Evolutionary conservation across 2,797 vertebrate species (phyloP).

Genomic region (Remorina albescens): DNA sequence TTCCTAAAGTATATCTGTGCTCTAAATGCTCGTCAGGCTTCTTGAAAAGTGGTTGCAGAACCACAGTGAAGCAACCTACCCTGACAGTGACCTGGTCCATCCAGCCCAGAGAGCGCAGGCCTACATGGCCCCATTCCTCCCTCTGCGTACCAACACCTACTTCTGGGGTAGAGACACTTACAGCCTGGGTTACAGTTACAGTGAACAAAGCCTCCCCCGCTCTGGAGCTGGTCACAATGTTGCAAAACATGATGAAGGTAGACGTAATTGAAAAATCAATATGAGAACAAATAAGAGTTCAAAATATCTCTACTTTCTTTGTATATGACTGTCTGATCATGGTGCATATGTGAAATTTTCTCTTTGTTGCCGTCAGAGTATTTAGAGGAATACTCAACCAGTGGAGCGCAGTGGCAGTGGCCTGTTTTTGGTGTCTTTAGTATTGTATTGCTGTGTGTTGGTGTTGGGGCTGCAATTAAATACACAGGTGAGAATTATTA

Average conservation of each 20-base stretch:
- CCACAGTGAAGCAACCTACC: slow-evolving; percentile 1
- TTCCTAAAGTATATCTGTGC: neutral
- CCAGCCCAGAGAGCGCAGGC: slow-evolving; percentile 31
- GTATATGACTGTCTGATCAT: neutral
- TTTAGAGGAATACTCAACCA: neutral
- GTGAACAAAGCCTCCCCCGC: slow-evolving; percentile 3
- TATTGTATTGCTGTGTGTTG: slow-evolving; percentile 2
- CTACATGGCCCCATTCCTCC: slow-evolving; percentile 51
- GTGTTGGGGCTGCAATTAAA: slow-evolving; percentile 28
- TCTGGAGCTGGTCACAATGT: neutral
- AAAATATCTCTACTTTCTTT: neutral
- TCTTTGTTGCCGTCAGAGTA: neutral
- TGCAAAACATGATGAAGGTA: slow-evolving; percentile 4
- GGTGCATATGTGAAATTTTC: neutral
- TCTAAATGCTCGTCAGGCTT: slow-evolving; percentile 27
- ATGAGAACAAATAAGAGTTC: neutral
- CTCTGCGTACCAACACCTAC: slow-evolving; percentile 31
- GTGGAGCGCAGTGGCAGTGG: slow-evolving; percentile 30
- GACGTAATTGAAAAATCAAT: neutral
- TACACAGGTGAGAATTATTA: slow-evolving; percentile 29
- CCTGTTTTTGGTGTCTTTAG: slow-evolving; percentile 32
- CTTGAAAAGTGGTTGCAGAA: slow-evolving; percentile 11
- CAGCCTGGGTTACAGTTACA: slow-evolving; percentile 41
- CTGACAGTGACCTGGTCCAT: slow-evolving; percentile 17
- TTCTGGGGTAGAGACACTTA: neutral